Evolutionary conservation across 2,888 invertebrate species (phyloP), one percentile per base, ranked within the genome.

Genomic region (Athalia cordata): DNA sequence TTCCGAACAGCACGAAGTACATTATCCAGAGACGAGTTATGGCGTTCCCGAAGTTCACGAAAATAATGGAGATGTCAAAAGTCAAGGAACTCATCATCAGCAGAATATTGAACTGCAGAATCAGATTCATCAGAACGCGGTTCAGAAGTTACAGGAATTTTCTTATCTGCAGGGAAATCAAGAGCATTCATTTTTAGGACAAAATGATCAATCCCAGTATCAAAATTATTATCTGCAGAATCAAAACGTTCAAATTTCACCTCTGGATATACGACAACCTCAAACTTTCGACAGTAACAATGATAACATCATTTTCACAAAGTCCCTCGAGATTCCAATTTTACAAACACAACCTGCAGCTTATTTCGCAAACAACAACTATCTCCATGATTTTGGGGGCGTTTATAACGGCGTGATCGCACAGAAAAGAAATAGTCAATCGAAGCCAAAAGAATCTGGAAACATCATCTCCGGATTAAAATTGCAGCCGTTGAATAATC

Each of bases 301-400:
- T 62, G 13, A 11, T 4, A n/a, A 55, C 55, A n/a, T 72, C 13
- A 11, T 15, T 13, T 59, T 72, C n/a, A 9, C 59, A 9, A 47
- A 52, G 72, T 47, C 72, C 0, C 3, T 59, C n/a, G 59, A 72
- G n/a, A 59, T 59, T 6, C 47, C 72, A 5, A 8, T 72, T n/a
- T 11, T 59, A 8, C 72, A 72, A 45, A 8, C 8, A 0, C 72
- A 57, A 4, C 45, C n/a, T n/a, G n/a, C 8, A 15, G 11, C 7
- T n/a, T 72, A 59, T 47, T 59, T 29, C 6, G 29, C 68, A 0
- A 13, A 9, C 9, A 43, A 43, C 11, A 55, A 55, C 43, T 55
- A 68, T 4, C 43, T 55, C 0, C n/a, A 50, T 15, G 43, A 55
- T 68, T 68, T 29, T 6, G 47, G n/a, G n/a, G n/a, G 13, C 29